Conservation (phyloP, 2,797 vertebrate genomes). For the Apodemus agrarius region DNA sequence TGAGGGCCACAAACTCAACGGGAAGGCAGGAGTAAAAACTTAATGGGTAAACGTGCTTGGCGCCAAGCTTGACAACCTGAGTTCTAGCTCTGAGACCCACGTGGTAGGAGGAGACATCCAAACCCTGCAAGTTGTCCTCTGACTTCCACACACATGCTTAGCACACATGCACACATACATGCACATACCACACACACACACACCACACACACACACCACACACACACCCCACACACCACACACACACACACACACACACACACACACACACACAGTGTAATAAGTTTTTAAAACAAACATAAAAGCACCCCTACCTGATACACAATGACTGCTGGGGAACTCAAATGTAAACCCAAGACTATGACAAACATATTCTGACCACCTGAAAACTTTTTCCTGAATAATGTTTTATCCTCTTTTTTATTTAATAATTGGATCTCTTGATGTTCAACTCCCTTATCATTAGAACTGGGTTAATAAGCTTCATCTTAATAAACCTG, state of each 20-base stretch:
- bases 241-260: background rate
- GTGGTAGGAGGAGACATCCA: background rate
- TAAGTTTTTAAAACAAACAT: background rate
- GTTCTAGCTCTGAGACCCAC: background rate
- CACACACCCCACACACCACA: background rate
- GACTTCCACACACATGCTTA: background rate
- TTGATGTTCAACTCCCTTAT: background rate
- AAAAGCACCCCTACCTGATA: background rate
- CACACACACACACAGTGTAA: background rate
- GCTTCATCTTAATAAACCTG: conserved; percentile 29
- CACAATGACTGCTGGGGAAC: background rate
- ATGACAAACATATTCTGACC: background rate
- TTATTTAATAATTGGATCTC: background rate
- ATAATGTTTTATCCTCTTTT: conserved; percentile 15
- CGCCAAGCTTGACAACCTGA: background rate
- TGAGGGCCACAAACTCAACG: background rate
- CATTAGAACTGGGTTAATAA: conserved; percentile 38
- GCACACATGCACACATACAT: background rate
- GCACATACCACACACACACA: background rate
- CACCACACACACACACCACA: background rate
- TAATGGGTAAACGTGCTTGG: background rate
- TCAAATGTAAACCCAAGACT: background rate
- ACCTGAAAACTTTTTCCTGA: conserved; percentile 10
- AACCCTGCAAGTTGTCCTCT: background rate
- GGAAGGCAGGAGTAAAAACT: background rate